phyloP scores from a whole-genome alignment of 1,140 invertebrate genomes.

The Schlechtendalia chinensis region DNA sequence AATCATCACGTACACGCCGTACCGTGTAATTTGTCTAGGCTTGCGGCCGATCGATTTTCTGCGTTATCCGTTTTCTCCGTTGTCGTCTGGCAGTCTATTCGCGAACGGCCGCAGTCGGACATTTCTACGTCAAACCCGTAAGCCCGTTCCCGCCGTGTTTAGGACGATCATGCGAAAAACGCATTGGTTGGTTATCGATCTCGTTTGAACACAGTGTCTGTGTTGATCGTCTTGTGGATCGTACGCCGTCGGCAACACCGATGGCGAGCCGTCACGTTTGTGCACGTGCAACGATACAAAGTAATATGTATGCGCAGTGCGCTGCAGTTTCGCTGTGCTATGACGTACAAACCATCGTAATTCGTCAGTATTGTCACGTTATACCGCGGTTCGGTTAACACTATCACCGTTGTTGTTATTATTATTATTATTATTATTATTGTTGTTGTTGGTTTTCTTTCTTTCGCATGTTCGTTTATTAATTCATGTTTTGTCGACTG shows the following conservation, averaged over 20 bases:
- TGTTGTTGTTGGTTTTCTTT: neutral
- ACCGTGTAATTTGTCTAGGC: no score
- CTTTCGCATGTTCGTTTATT: neutral
- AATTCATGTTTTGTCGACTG: neutral
- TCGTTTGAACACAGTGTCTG: neutral
- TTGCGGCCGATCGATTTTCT: no score
- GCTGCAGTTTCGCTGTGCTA: no score
- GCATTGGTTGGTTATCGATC: neutral
- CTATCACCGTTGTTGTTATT: no score
- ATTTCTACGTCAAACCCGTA: neutral
- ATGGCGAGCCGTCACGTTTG: slow-evolving; percentile 2
- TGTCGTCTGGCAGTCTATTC: neutral
- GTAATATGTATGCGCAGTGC: no score
- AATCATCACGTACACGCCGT: no score
- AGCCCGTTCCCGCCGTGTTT: no score
- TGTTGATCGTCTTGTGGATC: neutral
- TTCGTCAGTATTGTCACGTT: slow-evolving; percentile 9
- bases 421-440: neutral
- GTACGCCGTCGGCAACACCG: neutral
- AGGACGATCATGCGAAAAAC: neutral
- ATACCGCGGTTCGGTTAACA: no score
- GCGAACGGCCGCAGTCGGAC: neutral
- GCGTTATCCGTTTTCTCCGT: no score
- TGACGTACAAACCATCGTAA: neutral
- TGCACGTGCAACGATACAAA: no score